Evolutionary conservation across 1,140 invertebrate species (phyloP).

Genomic region (Bombus balteatus): DNA sequence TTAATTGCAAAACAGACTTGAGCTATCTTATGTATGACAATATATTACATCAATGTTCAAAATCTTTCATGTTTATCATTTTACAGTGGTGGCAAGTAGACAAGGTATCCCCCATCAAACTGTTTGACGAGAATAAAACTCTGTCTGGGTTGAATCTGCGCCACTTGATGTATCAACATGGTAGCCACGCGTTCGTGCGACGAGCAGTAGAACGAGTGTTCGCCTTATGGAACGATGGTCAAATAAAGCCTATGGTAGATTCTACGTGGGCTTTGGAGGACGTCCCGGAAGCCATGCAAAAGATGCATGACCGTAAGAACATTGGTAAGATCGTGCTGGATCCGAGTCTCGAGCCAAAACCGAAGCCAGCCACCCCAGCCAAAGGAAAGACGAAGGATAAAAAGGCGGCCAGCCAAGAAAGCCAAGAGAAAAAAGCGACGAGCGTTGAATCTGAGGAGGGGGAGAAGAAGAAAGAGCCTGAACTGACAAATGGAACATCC

Average conservation of each 20-base stretch:
- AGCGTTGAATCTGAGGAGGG: slow-evolving; percentile 82
- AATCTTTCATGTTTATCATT: not conserved
- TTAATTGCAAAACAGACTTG: not conserved
- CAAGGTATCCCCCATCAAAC: slow-evolving; percentile 93
- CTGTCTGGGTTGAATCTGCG: slow-evolving; percentile 92
- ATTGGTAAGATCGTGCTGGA: slow-evolving; percentile 94
- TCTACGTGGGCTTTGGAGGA: slow-evolving; percentile 94
- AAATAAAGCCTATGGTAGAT: slow-evolving; percentile 92
- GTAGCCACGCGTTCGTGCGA: slow-evolving; percentile 87
- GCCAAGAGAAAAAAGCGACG: slow-evolving; percentile 83
- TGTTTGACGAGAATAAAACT: slow-evolving; percentile 95
- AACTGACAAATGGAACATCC: slow-evolving; percentile 83
- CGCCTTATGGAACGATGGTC: slow-evolving; percentile 88
- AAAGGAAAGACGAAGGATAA: slow-evolving; percentile 88
- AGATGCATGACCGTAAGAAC: slow-evolving; percentile 95
- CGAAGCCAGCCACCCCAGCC: slow-evolving; percentile 89
- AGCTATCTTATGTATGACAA: no score
- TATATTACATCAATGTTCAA: not conserved
- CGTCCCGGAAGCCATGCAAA: slow-evolving; percentile 94
- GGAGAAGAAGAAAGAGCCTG: slow-evolving; percentile 84
- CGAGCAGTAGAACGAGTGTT: slow-evolving; percentile 89
- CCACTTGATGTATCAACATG: slow-evolving; percentile 92
- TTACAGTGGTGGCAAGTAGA: slow-evolving; percentile 95
- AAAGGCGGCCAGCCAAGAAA: slow-evolving; percentile 86
- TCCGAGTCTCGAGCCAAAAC: slow-evolving; percentile 89